A percentile compares a stretch with the other conserved stretches of the same genome.
phyloP scores from a whole-genome alignment of 2,888 invertebrate genomes.

The Spilosoma lubricipeda region DNA sequence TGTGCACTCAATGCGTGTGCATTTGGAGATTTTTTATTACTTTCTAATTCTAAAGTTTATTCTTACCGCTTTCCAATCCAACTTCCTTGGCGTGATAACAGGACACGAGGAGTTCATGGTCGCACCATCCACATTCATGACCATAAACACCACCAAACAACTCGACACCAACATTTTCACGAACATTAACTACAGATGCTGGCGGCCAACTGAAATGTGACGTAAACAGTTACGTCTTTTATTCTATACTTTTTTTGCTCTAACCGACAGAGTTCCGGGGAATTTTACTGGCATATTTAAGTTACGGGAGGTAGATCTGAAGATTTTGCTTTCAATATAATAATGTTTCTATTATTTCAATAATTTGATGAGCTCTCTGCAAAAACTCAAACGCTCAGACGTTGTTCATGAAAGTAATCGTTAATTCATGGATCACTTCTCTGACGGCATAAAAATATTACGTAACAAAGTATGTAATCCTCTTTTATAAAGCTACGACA shows the following conservation, averaged over 20 bases:
- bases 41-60: neutral
- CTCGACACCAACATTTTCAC: constrained; percentile 63
- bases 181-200: constrained; percentile 52
- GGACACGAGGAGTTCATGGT: constrained; percentile 73
- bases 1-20: too few relatives aligned
- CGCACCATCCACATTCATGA: constrained; percentile 61
- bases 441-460: too few relatives aligned
- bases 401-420: too few relatives aligned
- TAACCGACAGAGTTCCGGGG: constrained; percentile 38
- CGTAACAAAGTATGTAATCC: too few relatives aligned
- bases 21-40: too few relatives aligned
- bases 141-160: constrained; percentile 59
- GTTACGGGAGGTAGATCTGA: neutral
- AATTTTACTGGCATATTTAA: neutral
- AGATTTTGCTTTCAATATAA: neutral
- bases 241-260: constrained; percentile 60
- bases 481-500: neutral
- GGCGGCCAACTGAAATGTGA: constrained; percentile 62
- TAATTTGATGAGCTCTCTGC: too few relatives aligned
- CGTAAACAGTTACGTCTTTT: constrained; percentile 64
- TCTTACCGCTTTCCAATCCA: constrained; percentile 80
- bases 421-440: too few relatives aligned
- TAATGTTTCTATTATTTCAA: too few relatives aligned
- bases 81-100: constrained; percentile 65
- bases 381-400: too few relatives aligned